phyloP scores from a whole-genome alignment of 2,113 vertebrate species.

The Cheilinus undulatus region DNA sequence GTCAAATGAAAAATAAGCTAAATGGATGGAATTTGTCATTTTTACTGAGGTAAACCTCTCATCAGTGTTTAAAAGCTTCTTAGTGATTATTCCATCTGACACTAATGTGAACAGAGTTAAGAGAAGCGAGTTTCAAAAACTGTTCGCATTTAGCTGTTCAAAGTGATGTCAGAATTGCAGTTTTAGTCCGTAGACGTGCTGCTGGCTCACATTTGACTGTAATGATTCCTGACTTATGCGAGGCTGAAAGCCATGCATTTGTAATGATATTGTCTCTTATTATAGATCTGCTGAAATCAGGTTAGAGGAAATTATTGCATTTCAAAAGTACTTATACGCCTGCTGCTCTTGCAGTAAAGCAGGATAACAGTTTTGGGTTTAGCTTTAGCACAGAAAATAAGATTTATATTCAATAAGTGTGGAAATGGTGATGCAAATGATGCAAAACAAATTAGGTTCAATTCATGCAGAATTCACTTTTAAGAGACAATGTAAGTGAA shows the following conservation, averaged over 20 bases:
- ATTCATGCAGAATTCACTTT: slow-evolving; percentile 19
- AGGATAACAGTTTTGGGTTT: slow-evolving; percentile 3
- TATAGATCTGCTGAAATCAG: slow-evolving; percentile 43
- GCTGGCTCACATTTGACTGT: slow-evolving; percentile 13
- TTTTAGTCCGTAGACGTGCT: not conserved
- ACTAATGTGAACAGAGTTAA: slow-evolving; percentile 34
- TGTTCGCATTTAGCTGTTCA: slow-evolving; percentile 34
- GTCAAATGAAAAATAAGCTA: not conserved
- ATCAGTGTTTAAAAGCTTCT: not conserved
- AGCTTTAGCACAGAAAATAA: slow-evolving; percentile 9
- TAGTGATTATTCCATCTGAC: slow-evolving; percentile 12
- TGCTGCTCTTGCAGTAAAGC: slow-evolving; percentile 43
- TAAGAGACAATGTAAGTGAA: not conserved
- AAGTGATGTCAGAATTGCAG: slow-evolving; percentile 10
- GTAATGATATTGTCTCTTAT: slow-evolving; percentile 22
- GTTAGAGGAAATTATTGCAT: slow-evolving; percentile 40
- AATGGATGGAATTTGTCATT: not conserved
- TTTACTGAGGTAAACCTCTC: not conserved
- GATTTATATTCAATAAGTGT: slow-evolving; percentile 43
- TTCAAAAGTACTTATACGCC: slow-evolving; percentile 7
- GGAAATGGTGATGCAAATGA: slow-evolving; percentile 43
- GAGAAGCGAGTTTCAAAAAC: slow-evolving; percentile 17
- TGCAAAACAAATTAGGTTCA: slow-evolving; percentile 17
- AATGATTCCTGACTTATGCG: slow-evolving; percentile 29
- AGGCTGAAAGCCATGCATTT: slow-evolving; percentile 1